Percentiles rank a stretch among this genome's conserved stretches.
Evolutionary conservation across 2,113 vertebrate species (phyloP).

Genomic region (Rhadina sibilatrix): DNA sequence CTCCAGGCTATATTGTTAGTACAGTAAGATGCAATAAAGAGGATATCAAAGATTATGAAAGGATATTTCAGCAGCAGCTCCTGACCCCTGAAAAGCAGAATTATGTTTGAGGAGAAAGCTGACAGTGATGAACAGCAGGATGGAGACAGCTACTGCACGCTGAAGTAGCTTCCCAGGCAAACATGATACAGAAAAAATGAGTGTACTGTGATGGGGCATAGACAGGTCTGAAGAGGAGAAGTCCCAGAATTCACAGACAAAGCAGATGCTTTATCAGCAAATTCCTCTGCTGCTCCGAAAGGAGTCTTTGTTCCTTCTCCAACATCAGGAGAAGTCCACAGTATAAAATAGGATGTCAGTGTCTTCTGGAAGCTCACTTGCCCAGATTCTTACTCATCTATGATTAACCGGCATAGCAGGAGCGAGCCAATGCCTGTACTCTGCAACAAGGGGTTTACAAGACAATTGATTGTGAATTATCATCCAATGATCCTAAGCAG

Average conservation of each 20-base stretch:
- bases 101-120: background rate
- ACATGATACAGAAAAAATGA: background rate
- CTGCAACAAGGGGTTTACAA: background rate
- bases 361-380: background rate
- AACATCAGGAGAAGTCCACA: background rate
- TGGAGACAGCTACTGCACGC: background rate
- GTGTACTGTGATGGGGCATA: background rate
- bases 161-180: background rate
- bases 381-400: background rate
- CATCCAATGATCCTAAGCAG: background rate
- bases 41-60: background rate
- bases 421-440: background rate
- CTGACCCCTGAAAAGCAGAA: background rate
- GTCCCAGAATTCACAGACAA: background rate
- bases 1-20: background rate
- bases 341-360: background rate
- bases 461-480: background rate
- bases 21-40: background rate
- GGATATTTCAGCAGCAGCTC: background rate
- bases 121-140: background rate
- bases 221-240: background rate
- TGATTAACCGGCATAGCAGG: background rate
- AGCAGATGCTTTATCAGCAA: background rate
- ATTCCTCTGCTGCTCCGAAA: background rate
- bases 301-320: background rate